Base-by-base conservation (phyloP, 2,888 invertebrate species). In the Tolmerus cingulatus region DNA sequence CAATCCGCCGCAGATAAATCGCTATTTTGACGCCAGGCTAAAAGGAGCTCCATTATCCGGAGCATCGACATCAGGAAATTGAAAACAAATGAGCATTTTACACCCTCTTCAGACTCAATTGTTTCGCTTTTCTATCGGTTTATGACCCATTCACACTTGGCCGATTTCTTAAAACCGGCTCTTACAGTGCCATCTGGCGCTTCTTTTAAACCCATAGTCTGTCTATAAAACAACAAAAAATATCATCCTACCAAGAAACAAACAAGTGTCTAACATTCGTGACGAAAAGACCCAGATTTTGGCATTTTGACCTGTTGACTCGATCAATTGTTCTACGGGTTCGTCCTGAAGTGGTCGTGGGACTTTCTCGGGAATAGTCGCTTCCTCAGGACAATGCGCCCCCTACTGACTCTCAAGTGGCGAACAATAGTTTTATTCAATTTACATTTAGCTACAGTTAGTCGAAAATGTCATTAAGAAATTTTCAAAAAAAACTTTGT, bases 261-360 rank as follows among this genome's bases (percentile, higher is more conserved):
- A 81, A 81, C 81, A 81, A 81, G 81, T 81, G 81, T 55, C 51
- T 34, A 81, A 81, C 51, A 81, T 79, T 55, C 81, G 51, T 55
- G 81, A 30, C 55, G 81, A 81, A 81, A 81, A 34, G 81, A 55
- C 81, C 79, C 30, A 81, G 9, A 55, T 81, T 55, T 81, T 81
- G 34, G 55, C 81, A 23, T 81, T 81, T 81, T 81, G 55, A 81
- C 55, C 55, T 55, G 81, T 55, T 34, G 34, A 55, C n/a, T 81
- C 81, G 19, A 66, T 66, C 66, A 66, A 81, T 81, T 81, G 55
- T 81, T 81, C 81, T 81, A 30, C 7, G 23, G 81, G 30, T 81
- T 46, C 30, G 19, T 81, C 9, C 81, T 81, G 55, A 55, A 81
- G 46, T 34, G 55, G 46, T 51, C 40, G 30, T 51, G 55, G 55